Base-by-base conservation (phyloP, 2,888 invertebrate species). In the Trissolcus japonicus region DNA sequence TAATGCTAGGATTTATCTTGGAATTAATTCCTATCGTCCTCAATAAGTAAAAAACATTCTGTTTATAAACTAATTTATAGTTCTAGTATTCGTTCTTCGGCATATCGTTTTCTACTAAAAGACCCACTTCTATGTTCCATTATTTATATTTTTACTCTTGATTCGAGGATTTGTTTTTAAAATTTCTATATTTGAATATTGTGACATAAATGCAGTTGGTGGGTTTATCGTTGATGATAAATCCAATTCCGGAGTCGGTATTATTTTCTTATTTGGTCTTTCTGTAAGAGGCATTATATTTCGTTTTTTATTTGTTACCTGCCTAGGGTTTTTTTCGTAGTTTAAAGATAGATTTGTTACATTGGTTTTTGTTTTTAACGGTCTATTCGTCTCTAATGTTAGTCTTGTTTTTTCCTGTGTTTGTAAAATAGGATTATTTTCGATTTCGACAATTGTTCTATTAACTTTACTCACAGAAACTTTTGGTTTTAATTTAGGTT, bases 131-230 rank as follows among this genome's bases (percentile, higher is more conserved):
- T 35, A 35, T 35, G 35, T 35, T 11, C 9, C 1, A 6, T 9
- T 35, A 1, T 35, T 35, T 1, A 6, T 1, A 35, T 11, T 35
- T 35, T 9, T 35, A 35, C 9, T 53, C 46, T 25, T 46, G 1
- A 16, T n/a, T 46, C 14, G 60, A 6, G 73, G 73, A 56, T 69
- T 73, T 7, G 73, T 77, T 43, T 75, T 78, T 21, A 78, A 19
- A 46, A 78, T 75, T 54, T 78, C 78, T n/a, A 71, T 25, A 29
- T 63, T 51, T 0, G 35, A 11, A 6, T 25, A 57, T 35, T 29
- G 63, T 13, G 61, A 19, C 4, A n/a, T 9, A 67, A 48, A 48
- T 2, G 67, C 74, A 17, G 66, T 21, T 14, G 35, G 14, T 9
- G 78, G 67, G 46, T 35, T 60, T 1, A 41, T 3, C 11, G 61